Evolutionary conservation across 2,888 invertebrate species (phyloP).

Genomic region (Ceraclea dissimilis): DNA sequence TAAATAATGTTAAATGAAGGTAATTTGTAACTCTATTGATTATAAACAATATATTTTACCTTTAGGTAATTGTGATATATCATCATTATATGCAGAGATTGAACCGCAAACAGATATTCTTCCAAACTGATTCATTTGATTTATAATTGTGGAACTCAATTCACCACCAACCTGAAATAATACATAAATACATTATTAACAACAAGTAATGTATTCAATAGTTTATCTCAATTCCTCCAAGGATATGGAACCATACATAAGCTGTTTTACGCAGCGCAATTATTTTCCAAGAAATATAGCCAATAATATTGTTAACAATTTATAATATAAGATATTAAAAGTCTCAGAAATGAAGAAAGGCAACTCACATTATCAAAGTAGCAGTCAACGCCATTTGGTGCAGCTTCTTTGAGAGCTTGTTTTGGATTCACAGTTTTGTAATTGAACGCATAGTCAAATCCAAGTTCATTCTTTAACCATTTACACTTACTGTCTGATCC

Average conservation of each 20-base stretch:
- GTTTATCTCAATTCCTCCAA: too few relatives aligned
- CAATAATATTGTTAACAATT: too few relatives aligned
- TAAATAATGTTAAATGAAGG: not conserved
- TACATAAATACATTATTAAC: not conserved
- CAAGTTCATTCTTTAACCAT: slow-evolving; percentile 56
- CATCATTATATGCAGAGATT: slow-evolving; percentile 55
- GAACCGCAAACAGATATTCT: slow-evolving; percentile 58
- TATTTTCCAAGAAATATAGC: too few relatives aligned
- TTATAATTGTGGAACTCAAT: slow-evolving; percentile 50
- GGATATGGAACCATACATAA: too few relatives aligned
- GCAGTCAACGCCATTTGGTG: slow-evolving; percentile 66
- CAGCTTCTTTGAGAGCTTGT: slow-evolving; percentile 49
- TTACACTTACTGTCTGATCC: slow-evolving; percentile 63
- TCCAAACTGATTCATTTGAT: slow-evolving; percentile 55
- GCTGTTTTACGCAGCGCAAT: too few relatives aligned
- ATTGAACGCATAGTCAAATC: slow-evolving; percentile 63
- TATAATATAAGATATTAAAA: too few relatives aligned
- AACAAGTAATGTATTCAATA: too few relatives aligned
- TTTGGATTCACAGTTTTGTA: slow-evolving; percentile 57
- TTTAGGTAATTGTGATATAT: slow-evolving; percentile 41
- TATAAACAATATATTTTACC: too few relatives aligned
- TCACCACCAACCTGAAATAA: slow-evolving; percentile 51
- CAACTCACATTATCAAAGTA: slow-evolving; percentile 74
- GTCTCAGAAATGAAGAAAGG: too few relatives aligned
- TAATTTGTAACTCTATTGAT: too few relatives aligned